phyloP scores from a whole-genome alignment of 2,797 vertebrate genomes.

The Siniperca undulata region DNA sequence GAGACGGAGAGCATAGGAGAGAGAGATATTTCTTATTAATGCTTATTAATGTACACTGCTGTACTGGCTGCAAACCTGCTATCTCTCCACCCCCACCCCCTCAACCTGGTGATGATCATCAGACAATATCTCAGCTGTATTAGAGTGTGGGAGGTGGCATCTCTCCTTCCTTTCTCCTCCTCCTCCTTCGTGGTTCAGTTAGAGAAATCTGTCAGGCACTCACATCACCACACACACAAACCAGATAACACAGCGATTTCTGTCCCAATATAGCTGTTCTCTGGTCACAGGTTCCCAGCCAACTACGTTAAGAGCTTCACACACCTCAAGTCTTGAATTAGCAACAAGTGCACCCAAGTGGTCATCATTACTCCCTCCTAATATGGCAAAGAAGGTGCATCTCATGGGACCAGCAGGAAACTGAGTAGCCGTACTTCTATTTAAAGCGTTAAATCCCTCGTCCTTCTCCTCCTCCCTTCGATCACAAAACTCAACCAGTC shows the following conservation, averaged over 20 bases:
- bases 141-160: slow-evolving; percentile 46
- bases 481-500: slow-evolving; percentile 35
- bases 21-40: not conserved
- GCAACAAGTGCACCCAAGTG: slow-evolving; percentile 62
- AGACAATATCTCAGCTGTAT: slow-evolving; percentile 44
- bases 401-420: slow-evolving; percentile 19
- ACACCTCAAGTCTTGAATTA: slow-evolving; percentile 68
- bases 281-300: slow-evolving; percentile 21
- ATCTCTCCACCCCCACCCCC: not conserved
- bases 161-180: slow-evolving; percentile 29
- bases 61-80: slow-evolving; percentile 5
- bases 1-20: not conserved
- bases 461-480: slow-evolving; percentile 8
- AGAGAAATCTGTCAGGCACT: slow-evolving; percentile 50
- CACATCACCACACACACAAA: slow-evolving; percentile 19
- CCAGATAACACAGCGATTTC: slow-evolving; percentile 56
- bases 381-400: slow-evolving; percentile 49
- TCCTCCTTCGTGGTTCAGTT: slow-evolving; percentile 52
- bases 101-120: slow-evolving; percentile 20
- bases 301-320: slow-evolving; percentile 42
- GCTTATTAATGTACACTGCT: slow-evolving; percentile 30
- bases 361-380: slow-evolving; percentile 37
- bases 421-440: slow-evolving; percentile 54
- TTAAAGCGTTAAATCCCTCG: slow-evolving; percentile 39
- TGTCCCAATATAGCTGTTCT: slow-evolving; percentile 52